Base-by-base conservation (phyloP, 2,888 invertebrate species). In the Ophion obscuratus region DNA sequence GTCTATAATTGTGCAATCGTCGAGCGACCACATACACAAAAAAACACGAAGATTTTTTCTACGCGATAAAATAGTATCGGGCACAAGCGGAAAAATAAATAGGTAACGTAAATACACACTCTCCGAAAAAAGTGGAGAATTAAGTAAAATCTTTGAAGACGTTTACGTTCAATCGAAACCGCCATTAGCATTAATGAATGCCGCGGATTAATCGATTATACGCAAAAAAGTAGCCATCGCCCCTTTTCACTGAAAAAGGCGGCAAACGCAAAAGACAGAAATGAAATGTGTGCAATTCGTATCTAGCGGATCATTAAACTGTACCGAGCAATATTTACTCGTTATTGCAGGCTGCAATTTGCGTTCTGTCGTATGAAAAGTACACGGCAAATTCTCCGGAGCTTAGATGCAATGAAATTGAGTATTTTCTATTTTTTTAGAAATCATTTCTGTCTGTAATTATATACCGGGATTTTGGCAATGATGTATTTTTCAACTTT, bases 1-100 rank as follows among this genome's bases (percentile, higher is more conserved):
- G 53, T 47, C 77, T 53, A 47, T 59, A 40, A 80, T 73, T 40
- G 31, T 67, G 59, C 53, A 40, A 73, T 73, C 68, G 27, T 27
- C 24, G 31, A 53, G 57, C 27, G 14, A 64, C 5, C 17, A 17
- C 27, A 44, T 36, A 64, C 44, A 62, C 44, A 74, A 73, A 71
- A 61, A 74, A 74, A 0, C 40, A 10, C 66, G 11, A 0, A 1
- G 24, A n/a, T 14, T 68, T 85, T 82, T 47, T 74, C 11, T 71
- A 57, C 20, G 10, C 5, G 40, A 47, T 27, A 61, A 47, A 75
- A 59, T 62, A 57, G 3, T 31, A 36, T 36, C n/a, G 7, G 53
- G 61, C 36, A 31, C n/a, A 31, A 31, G 20, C 75, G 57, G 44
- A 67, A 67, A 20, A 53, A 64, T 24, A 64, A 31, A 0, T 4